These are phyloP conservation scores for Geopemphigus sp. DNA, from an alignment of 1,140 invertebrate genomes.

Conservation along the genomic window DNA sequence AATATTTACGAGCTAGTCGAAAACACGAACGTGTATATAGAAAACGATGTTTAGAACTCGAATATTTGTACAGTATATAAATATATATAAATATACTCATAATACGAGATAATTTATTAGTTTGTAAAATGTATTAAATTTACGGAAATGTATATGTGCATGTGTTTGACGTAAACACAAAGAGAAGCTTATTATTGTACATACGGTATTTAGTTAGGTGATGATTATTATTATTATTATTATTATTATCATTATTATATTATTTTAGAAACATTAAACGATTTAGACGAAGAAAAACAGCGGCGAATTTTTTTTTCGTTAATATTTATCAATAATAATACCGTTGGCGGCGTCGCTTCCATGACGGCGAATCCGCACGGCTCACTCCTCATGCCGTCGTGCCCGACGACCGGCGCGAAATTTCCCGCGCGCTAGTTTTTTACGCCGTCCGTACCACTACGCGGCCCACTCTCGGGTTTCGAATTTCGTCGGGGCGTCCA, in stretches of 20 bases:
- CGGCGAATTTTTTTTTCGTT: background rate
- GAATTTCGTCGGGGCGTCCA: too few relatives aligned
- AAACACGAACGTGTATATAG: slow-evolving; percentile 40
- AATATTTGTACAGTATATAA: slow-evolving; percentile 7
- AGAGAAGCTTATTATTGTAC: slow-evolving; percentile 41
- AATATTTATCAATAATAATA: too few relatives aligned
- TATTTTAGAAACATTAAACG: slow-evolving; percentile 49
- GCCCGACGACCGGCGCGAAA: too few relatives aligned
- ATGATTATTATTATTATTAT: slow-evolving; percentile 33
- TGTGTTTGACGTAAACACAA: background rate
- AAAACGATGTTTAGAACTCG: slow-evolving; percentile 37
- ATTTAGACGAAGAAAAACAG: slow-evolving; percentile 38
- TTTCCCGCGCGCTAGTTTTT: too few relatives aligned
- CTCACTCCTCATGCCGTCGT: background rate
- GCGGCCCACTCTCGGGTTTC: too few relatives aligned
- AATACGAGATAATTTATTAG: slow-evolving; percentile 44
- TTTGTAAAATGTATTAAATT: slow-evolving; percentile 34
- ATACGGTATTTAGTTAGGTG: slow-evolving; percentile 38
- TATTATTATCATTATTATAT: slow-evolving; percentile 36
- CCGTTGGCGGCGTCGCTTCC: too few relatives aligned
- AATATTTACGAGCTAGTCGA: slow-evolving; percentile 47
- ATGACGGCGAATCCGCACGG: too few relatives aligned
- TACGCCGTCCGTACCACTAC: too few relatives aligned
- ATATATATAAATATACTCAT: background rate
- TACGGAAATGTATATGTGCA: slow-evolving; percentile 4